Base-by-base conservation (phyloP, 2,888 invertebrate species). In the Drosophila percnosoma region DNA sequence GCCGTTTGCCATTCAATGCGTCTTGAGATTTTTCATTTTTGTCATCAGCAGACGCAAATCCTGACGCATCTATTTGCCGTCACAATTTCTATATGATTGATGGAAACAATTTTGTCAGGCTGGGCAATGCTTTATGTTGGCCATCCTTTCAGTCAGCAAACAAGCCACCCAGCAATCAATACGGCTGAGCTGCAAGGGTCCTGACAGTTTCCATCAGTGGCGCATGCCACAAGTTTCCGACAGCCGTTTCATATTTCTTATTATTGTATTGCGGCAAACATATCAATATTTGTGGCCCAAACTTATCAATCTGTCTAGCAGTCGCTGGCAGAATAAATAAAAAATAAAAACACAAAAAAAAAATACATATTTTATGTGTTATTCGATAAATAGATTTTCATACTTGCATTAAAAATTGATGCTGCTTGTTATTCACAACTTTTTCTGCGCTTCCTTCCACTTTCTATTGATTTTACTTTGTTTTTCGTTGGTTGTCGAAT, bases 101-200 rank as follows among this genome's bases (percentile, higher is more conserved):
- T 82, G 62, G 71, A 45, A 69, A 68, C 59, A 64, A 71, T 68
- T 81, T 78, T 69, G 72, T 68, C 60, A 61, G 73, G 66, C 67
- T 58, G 45, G 52, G 62, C 53, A 61, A 58, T 33, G 18, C 40
- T 42, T 48, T 51, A 24, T 36, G 51, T 62, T 66, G 38, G 51
- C 49, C 67, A 59, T 42, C 53, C 72, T 45, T 57, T 77, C 34
- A 53, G 60, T 51, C 70, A 79, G 42, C 21, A 21, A 42, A 42
- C 42, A 21, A 21, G 86, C 78, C 71, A 83, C 80, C 75, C 24
- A 45, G 80, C 75, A 64, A 83, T 83, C 83, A 86, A 71, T 67
- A 64, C 40, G 52, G 66, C 54, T 55, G 65, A 48, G 51, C 59
- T 34, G 27, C 55, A 62, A 53, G 42, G 53, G 34, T 53, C 45